These are phyloP conservation scores for Pseudochromis fuscus DNA, from an alignment of 2,797 vertebrate genomes.

Conservation along the genomic window DNA sequence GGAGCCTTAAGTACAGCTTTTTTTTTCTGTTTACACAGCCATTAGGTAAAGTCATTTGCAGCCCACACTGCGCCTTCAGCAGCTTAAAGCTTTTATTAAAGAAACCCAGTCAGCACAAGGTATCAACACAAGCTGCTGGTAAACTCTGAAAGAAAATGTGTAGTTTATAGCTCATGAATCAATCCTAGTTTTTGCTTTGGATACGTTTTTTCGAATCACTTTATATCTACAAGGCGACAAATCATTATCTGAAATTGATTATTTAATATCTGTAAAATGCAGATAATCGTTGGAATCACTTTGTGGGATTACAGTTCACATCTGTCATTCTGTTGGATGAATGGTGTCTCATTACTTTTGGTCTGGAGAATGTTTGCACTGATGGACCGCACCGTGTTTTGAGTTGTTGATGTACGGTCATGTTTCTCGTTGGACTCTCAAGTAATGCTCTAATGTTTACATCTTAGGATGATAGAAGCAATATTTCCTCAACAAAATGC, in stretches of 20 bases:
- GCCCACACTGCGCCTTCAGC: constrained; percentile 1
- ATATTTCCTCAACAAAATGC: constrained; percentile 65
- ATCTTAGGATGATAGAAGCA: constrained; percentile 65
- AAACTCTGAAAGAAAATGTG: not conserved
- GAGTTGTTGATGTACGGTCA: constrained; percentile 48
- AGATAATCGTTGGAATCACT: not conserved
- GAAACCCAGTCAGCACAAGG: not conserved
- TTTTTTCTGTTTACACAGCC: constrained; percentile 19
- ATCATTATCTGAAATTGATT: constrained; percentile 10
- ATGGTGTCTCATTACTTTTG: constrained; percentile 8
- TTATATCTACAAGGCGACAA: not conserved
- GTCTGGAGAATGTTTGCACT: constrained; percentile 75
- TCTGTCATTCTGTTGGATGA: not conserved
- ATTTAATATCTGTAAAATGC: not conserved
- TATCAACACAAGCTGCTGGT: not conserved
- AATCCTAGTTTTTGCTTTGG: not conserved
- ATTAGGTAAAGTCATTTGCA: constrained; percentile 18
- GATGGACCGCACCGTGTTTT: constrained; percentile 75
- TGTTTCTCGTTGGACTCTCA: constrained; percentile 41
- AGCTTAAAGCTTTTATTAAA: constrained; percentile 13
- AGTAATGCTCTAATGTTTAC: constrained; percentile 66
- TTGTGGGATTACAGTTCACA: not conserved
- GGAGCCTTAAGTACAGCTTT: constrained; percentile 31
- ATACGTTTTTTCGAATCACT: not conserved
- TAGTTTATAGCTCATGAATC: not conserved